A percentile compares a stretch with the other conserved stretches of the same genome.
Evolutionary conservation across 2,113 vertebrate species (phyloP).

Genomic region (Glaucomys volans): DNA sequence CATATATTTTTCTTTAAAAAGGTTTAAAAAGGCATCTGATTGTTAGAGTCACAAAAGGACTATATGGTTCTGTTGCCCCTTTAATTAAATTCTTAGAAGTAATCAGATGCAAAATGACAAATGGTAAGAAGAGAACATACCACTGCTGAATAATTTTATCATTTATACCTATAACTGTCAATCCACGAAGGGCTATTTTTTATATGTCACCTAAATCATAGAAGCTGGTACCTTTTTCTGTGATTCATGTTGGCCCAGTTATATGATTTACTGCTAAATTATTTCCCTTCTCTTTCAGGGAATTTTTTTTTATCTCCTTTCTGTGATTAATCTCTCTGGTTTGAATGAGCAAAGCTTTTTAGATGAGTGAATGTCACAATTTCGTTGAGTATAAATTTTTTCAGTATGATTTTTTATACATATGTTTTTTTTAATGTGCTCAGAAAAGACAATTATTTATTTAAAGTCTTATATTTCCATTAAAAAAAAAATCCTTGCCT

Average conservation of each 20-base stretch:
- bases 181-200: slow-evolving; percentile 83
- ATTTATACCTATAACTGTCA: slow-evolving; percentile 84
- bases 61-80: slow-evolving; percentile 76
- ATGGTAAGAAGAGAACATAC: slow-evolving; percentile 80
- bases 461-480: slow-evolving; percentile 77
- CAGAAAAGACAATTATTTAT: slow-evolving; percentile 79
- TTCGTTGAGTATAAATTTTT: slow-evolving; percentile 75
- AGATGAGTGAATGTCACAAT: slow-evolving; percentile 79
- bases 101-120: slow-evolving; percentile 84
- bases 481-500: slow-evolving; percentile 49
- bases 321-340: slow-evolving; percentile 83
- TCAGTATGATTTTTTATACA: slow-evolving; percentile 73
- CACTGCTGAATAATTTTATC: slow-evolving; percentile 84
- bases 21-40: slow-evolving; percentile 68
- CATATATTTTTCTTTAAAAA: slow-evolving; percentile 75
- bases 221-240: slow-evolving; percentile 77
- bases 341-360: slow-evolving; percentile 83
- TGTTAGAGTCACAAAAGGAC: slow-evolving; percentile 76
- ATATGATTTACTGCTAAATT: slow-evolving; percentile 85
- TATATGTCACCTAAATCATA: slow-evolving; percentile 83
- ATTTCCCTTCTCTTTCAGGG: slow-evolving; percentile 82
- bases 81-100: slow-evolving; percentile 86
- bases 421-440: slow-evolving; percentile 63
- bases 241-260: slow-evolving; percentile 83
- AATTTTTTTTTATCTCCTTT: slow-evolving; percentile 78